Evolutionary conservation across 1,140 invertebrate species (phyloP).

Genomic region (Eupristina koningsbergeri): DNA sequence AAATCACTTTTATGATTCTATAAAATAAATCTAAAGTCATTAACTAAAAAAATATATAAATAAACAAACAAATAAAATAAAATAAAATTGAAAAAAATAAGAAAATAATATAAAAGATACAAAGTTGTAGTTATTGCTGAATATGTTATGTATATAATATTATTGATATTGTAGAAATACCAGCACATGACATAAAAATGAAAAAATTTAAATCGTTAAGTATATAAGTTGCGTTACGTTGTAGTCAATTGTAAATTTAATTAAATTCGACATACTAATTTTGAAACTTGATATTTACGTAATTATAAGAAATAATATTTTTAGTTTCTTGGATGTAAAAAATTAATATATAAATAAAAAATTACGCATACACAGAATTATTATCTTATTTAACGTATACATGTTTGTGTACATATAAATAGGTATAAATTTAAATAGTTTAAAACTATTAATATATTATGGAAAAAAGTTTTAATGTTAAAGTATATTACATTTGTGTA

Average conservation of each 20-base stretch:
- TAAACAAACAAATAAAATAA: too few species aligned
- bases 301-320: constrained; percentile 53
- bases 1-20: background rate
- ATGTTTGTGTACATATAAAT: constrained; percentile 55
- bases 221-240: constrained; percentile 64
- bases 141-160: constrained; percentile 69
- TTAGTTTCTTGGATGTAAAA: constrained; percentile 59
- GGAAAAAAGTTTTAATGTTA: too few species aligned
- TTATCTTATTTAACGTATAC: too few species aligned
- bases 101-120: constrained; percentile 21
- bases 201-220: constrained; percentile 64
- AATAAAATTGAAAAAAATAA: background rate
- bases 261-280: constrained; percentile 57
- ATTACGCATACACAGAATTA: constrained; percentile 42
- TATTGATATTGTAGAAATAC: constrained; percentile 62
- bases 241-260: constrained; percentile 65
- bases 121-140: constrained; percentile 69
- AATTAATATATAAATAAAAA: constrained; percentile 57
- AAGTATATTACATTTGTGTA: too few species aligned
- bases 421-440: too few species aligned
- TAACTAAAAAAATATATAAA: too few species aligned
- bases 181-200: constrained; percentile 59
- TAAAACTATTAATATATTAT: too few species aligned
- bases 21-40: background rate
- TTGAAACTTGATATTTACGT: constrained; percentile 13